Conservation (phyloP, 2,888 invertebrate species). For the Bibio marci region DNA sequence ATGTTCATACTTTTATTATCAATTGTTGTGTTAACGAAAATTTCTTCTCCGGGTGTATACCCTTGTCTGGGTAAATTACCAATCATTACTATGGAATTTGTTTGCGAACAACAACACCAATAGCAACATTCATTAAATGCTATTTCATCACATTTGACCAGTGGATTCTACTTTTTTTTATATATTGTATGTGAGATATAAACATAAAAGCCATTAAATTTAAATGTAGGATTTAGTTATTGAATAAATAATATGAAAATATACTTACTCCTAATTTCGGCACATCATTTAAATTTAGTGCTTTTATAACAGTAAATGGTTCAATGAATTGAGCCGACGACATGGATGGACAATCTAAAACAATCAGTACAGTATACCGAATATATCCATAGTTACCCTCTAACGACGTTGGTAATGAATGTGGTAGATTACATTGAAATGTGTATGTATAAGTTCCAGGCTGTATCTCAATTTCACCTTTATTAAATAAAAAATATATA, state of each 20-base stretch:
- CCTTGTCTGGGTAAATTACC: conserved; percentile 49
- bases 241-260: too few relatives aligned
- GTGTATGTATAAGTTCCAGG: conserved; percentile 55
- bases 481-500: too few relatives aligned
- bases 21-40: conserved; percentile 18
- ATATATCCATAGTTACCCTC: conserved; percentile 33
- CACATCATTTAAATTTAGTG: conserved; percentile 63
- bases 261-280: conserved; percentile 51
- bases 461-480: conserved; percentile 19
- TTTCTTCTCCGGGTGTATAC: conserved; percentile 57
- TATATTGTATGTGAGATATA: too few relatives aligned
- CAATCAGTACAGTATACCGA: conserved; percentile 39
- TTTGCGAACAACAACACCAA: conserved; percentile 41
- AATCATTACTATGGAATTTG: conserved; percentile 42
- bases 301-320: conserved; percentile 63
- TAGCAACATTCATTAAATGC: conserved; percentile 35
- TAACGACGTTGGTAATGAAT: conserved; percentile 47
- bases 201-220: too few relatives aligned
- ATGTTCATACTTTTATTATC: too few relatives aligned
- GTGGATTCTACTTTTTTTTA: too few relatives aligned
- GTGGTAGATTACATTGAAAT: conserved; percentile 46
- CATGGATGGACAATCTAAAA: conserved; percentile 34
- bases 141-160: too few relatives aligned
- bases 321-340: conserved; percentile 65
- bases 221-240: too few relatives aligned